phyloP scores from a whole-genome alignment of 2,797 vertebrate species.

The Arnoldichthys spilopterus region DNA sequence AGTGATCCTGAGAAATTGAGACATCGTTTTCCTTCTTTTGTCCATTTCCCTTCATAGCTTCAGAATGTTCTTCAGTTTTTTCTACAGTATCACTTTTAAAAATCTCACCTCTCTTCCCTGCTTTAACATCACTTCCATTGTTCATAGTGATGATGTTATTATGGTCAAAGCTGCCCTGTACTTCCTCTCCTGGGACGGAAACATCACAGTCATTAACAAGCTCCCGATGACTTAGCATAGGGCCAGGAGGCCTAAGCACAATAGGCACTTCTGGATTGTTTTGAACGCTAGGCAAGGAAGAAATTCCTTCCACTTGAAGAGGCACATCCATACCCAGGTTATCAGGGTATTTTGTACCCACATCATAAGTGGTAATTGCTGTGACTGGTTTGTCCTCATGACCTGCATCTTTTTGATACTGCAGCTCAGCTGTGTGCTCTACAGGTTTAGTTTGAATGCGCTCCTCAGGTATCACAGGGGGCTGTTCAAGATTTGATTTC shows the following conservation, averaged over 20 bases:
- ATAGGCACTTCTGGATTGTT: constrained; percentile 52
- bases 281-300: constrained; percentile 47
- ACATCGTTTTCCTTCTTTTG: constrained; percentile 19
- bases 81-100: constrained; percentile 29
- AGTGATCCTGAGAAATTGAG: neutral
- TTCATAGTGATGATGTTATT: constrained; percentile 11
- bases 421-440: constrained; percentile 42
- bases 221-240: constrained; percentile 78
- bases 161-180: constrained; percentile 38
- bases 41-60: neutral
- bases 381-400: constrained; percentile 31
- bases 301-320: constrained; percentile 48
- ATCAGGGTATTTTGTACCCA: constrained; percentile 26
- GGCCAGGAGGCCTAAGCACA: constrained; percentile 65
- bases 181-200: constrained; percentile 58
- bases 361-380: constrained; percentile 24
- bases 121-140: constrained; percentile 19
- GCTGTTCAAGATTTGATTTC: constrained; percentile 45
- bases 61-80: constrained; percentile 19
- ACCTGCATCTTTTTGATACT: constrained; percentile 50
- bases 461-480: constrained; percentile 29
- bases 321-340: constrained; percentile 44
- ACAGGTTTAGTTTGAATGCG: constrained; percentile 48
- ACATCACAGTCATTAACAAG: constrained; percentile 68
- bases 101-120: constrained; percentile 22